phyloP scores from a whole-genome alignment of 2,113 vertebrate genomes.

The Mobula hypostoma region DNA sequence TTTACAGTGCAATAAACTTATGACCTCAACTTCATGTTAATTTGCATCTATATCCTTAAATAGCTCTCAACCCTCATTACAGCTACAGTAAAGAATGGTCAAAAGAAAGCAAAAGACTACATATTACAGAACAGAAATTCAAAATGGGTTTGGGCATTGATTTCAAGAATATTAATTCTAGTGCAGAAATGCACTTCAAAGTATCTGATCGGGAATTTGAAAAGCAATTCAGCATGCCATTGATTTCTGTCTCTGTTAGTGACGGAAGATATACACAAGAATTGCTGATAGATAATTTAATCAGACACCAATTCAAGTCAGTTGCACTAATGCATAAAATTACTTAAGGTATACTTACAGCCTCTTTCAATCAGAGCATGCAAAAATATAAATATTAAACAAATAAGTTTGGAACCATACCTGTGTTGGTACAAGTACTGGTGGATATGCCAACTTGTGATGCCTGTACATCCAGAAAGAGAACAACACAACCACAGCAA shows the following conservation, averaged over 20 bases:
- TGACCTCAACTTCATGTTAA: background rate
- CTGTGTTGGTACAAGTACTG: constrained; percentile 92
- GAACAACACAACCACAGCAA: constrained; percentile 83
- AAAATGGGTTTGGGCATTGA: background rate
- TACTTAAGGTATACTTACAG: background rate
- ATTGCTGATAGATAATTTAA: background rate
- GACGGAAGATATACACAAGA: background rate
- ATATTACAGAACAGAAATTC: background rate
- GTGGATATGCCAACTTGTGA: constrained; percentile 94
- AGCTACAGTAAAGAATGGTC: too few species aligned
- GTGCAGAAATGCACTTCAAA: background rate
- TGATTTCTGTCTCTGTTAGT: background rate
- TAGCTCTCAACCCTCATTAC: background rate
- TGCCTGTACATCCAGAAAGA: constrained; percentile 98
- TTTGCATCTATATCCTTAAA: background rate
- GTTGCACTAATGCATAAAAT: background rate
- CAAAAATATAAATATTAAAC: background rate
- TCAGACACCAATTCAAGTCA: background rate
- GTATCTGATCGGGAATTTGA: background rate
- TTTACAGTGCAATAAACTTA: background rate
- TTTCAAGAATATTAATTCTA: background rate
- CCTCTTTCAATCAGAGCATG: background rate
- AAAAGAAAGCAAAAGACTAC: background rate
- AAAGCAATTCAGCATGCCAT: background rate
- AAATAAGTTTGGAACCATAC: constrained; percentile 56